Evolutionary conservation across 2,797 vertebrate species (phyloP).

Genomic region (Xiphorhynchus erythropygius): DNA sequence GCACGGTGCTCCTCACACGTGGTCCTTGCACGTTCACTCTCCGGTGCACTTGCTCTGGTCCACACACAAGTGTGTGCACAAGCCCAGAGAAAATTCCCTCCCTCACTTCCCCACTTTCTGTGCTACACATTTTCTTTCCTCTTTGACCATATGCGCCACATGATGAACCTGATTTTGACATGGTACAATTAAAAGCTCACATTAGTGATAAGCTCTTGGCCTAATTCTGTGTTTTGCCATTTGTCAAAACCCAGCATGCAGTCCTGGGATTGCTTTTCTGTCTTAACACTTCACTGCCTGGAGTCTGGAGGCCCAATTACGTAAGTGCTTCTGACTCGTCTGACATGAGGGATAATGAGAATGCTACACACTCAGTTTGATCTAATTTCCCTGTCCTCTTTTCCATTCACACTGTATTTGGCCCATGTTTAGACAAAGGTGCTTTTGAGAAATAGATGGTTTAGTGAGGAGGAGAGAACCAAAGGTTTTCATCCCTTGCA

Average conservation of each 20-base stretch:
- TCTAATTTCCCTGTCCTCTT: conserved; percentile 64
- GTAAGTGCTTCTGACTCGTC: conserved; percentile 58
- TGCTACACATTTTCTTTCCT: background rate
- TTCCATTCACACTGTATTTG: conserved; percentile 32
- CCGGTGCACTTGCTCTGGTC: background rate
- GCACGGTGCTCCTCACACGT: background rate
- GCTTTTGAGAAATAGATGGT: background rate
- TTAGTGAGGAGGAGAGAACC: background rate
- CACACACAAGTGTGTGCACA: background rate
- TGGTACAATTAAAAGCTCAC: conserved; percentile 3
- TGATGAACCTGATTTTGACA: background rate
- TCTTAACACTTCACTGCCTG: conserved; percentile 67
- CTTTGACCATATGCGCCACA: background rate
- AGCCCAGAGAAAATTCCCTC: background rate
- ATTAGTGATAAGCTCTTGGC: conserved; percentile 20
- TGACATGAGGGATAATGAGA: conserved; percentile 55
- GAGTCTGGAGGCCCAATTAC: conserved; percentile 60
- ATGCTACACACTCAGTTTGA: conserved; percentile 29
- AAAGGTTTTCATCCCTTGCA: background rate
- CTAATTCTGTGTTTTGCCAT: conserved; percentile 47
- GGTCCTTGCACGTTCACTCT: background rate
- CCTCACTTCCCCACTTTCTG: background rate
- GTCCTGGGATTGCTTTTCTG: conserved; percentile 42
- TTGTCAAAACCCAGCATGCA: conserved; percentile 52
- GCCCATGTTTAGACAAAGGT: conserved; percentile 24